Evolutionary conservation across 2,797 vertebrate species (phyloP).

Genomic region (Sebastes taczanowskii): DNA sequence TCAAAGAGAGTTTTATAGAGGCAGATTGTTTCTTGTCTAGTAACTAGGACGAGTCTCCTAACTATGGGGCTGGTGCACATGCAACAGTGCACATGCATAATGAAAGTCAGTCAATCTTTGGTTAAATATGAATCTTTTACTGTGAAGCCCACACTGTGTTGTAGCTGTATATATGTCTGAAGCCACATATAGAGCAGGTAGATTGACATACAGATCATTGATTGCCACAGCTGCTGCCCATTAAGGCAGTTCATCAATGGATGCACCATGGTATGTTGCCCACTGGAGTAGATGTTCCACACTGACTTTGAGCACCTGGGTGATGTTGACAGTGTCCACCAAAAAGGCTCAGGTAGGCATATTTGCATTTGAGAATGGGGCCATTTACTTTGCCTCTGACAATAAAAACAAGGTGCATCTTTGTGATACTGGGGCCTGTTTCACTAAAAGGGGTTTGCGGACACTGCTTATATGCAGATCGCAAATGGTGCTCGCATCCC

Average conservation of each 20-base stretch:
- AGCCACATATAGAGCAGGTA: not conserved
- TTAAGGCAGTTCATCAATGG: conserved; percentile 18
- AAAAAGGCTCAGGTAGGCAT: not conserved
- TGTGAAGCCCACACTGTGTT: not conserved
- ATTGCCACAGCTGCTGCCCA: conserved; percentile 43
- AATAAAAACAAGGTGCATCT: not conserved
- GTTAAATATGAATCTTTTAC: not conserved
- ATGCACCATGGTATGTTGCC: conserved; percentile 6
- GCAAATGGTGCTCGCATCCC: not conserved
- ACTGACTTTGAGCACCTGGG: conserved; percentile 22
- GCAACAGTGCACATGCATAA: not conserved
- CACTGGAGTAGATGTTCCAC: conserved; percentile 6
- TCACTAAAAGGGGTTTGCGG: not conserved
- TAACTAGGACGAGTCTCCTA: not conserved
- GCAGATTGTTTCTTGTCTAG: not conserved
- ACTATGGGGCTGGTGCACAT: not conserved
- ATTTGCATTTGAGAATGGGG: conserved; percentile 1
- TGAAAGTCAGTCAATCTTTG: not conserved
- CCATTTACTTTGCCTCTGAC: not conserved
- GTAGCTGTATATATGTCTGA: not conserved
- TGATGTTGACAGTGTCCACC: conserved; percentile 26
- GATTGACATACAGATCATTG: not conserved
- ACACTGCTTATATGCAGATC: not conserved
- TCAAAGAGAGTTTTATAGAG: not conserved
- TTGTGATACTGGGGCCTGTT: not conserved